phyloP scores from a whole-genome alignment of 2,797 vertebrate genomes.

The Sebastiscus tertius region DNA sequence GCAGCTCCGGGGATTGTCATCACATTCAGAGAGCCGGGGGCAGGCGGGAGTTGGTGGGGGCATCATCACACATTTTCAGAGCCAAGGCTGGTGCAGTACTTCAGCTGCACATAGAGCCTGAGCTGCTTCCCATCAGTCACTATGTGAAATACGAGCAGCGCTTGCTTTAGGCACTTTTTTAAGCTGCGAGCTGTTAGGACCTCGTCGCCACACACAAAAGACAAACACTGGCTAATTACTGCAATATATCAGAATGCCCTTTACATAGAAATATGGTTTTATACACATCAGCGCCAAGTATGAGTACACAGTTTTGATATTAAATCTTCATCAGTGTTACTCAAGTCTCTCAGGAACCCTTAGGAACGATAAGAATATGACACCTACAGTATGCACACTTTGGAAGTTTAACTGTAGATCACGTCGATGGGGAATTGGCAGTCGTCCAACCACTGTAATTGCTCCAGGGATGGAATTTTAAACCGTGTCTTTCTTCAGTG shows the following conservation, averaged over 20 bases:
- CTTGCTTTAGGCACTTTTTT: constrained; percentile 39
- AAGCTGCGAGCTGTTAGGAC: constrained; percentile 13
- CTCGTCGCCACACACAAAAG: constrained; percentile 15
- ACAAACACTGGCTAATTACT: constrained; percentile 48
- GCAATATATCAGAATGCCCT: constrained; percentile 30
- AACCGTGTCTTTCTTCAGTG: constrained; percentile 7
- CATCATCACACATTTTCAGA: constrained; percentile 37
- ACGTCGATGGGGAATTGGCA: constrained; percentile 28
- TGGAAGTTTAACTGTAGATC: constrained; percentile 24
- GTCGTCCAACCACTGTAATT: constrained; percentile 7
- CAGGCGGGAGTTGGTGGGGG: not conserved
- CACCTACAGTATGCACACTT: constrained; percentile 17
- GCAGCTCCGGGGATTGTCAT: constrained; percentile 55
- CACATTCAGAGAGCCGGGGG: constrained; percentile 15
- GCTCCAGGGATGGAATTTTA: constrained; percentile 36
- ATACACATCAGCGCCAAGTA: not conserved
- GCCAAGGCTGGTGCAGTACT: constrained; percentile 19
- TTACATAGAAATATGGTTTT: constrained; percentile 11
- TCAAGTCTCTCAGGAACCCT: not conserved
- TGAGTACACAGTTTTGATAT: constrained; percentile 27
- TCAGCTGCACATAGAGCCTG: constrained; percentile 26
- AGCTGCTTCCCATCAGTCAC: constrained; percentile 42
- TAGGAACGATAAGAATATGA: constrained; percentile 23
- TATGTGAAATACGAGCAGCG: constrained; percentile 39
- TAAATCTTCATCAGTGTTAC: constrained; percentile 45